Percentiles rank a stretch among this genome's conserved stretches.
Evolutionary conservation across 1,140 invertebrate genomes (phyloP).

Genomic region (Chymomyza costata): DNA sequence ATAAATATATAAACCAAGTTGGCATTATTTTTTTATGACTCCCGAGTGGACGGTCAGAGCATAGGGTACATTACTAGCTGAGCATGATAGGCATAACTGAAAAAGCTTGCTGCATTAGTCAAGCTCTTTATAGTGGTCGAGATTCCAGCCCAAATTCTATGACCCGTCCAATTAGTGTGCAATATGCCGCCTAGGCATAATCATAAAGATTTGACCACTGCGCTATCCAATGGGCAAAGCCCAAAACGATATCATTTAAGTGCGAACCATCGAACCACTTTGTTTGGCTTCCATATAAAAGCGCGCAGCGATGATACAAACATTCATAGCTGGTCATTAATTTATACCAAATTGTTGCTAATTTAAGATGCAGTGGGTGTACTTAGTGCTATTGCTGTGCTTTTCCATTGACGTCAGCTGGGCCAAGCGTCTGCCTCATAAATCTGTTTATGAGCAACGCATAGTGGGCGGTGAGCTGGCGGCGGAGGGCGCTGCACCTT

Average conservation of each 20-base stretch:
- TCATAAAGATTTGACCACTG: constrained; percentile 42
- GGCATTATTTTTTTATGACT: constrained; percentile 13
- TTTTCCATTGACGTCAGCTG: constrained; percentile 53
- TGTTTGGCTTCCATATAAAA: constrained; percentile 49
- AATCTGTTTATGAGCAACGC: constrained; percentile 15
- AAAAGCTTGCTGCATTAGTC: no score
- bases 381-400: constrained; percentile 32
- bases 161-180: constrained; percentile 20
- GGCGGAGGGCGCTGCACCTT: constrained; percentile 71
- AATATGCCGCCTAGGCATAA: constrained; percentile 13
- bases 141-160: constrained; percentile 19
- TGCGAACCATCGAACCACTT: constrained; percentile 17
- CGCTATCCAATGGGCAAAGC: neutral
- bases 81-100: no score
- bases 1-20: neutral
- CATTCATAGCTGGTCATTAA: constrained; percentile 61
- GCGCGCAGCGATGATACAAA: constrained; percentile 37
- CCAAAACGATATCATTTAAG: neutral
- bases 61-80: constrained; percentile 45
- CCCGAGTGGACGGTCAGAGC: constrained; percentile 4
- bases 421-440: constrained; percentile 46
- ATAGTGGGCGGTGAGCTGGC: constrained; percentile 75
- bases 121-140: neutral
- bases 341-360: constrained; percentile 19
- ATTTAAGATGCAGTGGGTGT: neutral